Conservation (phyloP, 2,113 vertebrate genomes). For the Pagrus major region DNA sequence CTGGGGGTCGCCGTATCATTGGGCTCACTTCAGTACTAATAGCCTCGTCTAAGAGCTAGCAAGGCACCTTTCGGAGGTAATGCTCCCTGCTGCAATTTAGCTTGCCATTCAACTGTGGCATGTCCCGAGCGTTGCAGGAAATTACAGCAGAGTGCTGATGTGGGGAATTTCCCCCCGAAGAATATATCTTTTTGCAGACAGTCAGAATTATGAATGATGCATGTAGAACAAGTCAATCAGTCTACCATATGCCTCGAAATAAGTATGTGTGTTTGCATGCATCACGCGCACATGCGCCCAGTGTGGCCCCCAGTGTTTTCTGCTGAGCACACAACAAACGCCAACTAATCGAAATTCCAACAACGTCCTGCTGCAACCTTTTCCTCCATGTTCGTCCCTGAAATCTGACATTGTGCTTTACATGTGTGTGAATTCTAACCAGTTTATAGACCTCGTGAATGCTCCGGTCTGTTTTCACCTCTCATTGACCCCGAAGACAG, state of each 20-base stretch:
- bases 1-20: slow-evolving; percentile 68
- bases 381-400: slow-evolving; percentile 25
- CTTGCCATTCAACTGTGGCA: slow-evolving; percentile 71
- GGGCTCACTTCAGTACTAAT: slow-evolving; percentile 77
- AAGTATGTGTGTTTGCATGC: slow-evolving; percentile 24
- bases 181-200: slow-evolving; percentile 65
- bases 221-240: slow-evolving; percentile 71
- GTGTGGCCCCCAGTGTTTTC: slow-evolving; percentile 51
- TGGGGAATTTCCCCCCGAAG: slow-evolving; percentile 66
- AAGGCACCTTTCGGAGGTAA: slow-evolving; percentile 75
- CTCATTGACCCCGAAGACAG: slow-evolving; percentile 70
- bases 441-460: slow-evolving; percentile 21
- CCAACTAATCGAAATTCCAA: slow-evolving; percentile 66
- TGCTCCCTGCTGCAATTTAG: slow-evolving; percentile 73
- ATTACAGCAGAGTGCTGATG: slow-evolving; percentile 75
- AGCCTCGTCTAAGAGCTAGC: slow-evolving; percentile 72
- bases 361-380: slow-evolving; percentile 37
- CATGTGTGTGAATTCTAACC: slow-evolving; percentile 50
- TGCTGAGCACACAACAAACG: slow-evolving; percentile 69
- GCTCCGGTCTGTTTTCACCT: slow-evolving; percentile 61
- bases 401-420: slow-evolving; percentile 52
- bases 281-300: neutral
- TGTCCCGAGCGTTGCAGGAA: slow-evolving; percentile 72
- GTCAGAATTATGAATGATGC: slow-evolving; percentile 79
- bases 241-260: slow-evolving; percentile 45